Evolutionary conservation across 2,888 invertebrate genomes (phyloP), one percentile per base, ranked within the genome.

Genomic region (Nematopogon swammerdamellus): DNA sequence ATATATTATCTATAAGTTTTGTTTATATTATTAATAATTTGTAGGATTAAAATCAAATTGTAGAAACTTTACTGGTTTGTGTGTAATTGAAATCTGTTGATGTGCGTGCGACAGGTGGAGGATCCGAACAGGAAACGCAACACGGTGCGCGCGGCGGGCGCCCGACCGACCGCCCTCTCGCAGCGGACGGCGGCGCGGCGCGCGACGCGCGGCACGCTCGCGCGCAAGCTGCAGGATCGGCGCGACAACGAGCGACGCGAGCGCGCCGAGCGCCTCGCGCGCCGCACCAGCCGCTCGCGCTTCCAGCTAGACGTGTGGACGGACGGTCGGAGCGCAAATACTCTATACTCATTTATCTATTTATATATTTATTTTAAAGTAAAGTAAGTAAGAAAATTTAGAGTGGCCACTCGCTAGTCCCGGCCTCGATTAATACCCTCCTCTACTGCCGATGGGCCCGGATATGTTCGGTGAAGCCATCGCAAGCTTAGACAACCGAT

Each of bases 121-220:
- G 89, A 89, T 67, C 89, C 90, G 1, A 82, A 85, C 54, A 63
- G 72, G 1, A 85, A 85, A 60, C 79, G 86, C 57, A 80, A 80
- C 52, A 59, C 58, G 50, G 74, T 77, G 0, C 77, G 74, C 19
- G 68, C 68, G 2, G 57, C 67, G 0, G 79, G 79, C 1, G 59
- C 62, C 0, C 71, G 68, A 48, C 63, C 68, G 0, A 67, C 73
- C 2, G 75, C 81, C 1, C 62, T 82, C 2, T 72, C 80, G 19
- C 82, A 81, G 60, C 60, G 70, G 55, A 72, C 75, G 49, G 74
- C 82, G 45, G 68, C 70, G 49, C 64, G 73, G 14, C 69, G 72
- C 43, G 58, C 61, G 30, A 63, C 65, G 25, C 80, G 80, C 50
- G 84, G 84, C 1, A 68, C 79, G 18, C 65, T 76, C n/a, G 76